Evolutionary conservation across 2,888 invertebrate genomes (phyloP), one percentile per base, ranked within the genome.

Genomic region (Chirona hameri): DNA sequence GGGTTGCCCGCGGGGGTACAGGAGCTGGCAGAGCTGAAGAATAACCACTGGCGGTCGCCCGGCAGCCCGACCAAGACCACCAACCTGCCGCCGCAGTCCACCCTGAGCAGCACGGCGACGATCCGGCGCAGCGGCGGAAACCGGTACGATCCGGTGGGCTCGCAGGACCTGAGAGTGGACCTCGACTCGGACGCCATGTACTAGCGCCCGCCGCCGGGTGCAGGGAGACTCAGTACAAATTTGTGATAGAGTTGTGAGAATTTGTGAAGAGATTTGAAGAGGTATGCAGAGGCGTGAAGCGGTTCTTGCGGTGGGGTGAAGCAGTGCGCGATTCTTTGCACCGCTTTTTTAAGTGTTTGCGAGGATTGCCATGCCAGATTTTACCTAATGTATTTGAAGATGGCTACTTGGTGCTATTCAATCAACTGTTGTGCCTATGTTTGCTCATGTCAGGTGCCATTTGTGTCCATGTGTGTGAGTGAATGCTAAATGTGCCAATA

Each of bases 1-100:
- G 76, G 76, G n/a, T n/a, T n/a, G n/a, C n/a, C n/a, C n/a, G n/a
- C n/a, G n/a, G n/a, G n/a, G 7, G 76, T 39, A 21, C 14, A 18
- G 21, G 76, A 76, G 39, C 76, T 39, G 76, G 76, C 76, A 21
- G 76, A 76, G 31, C 29, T 72, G 72, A 72, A 72, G 72, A n/a
- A n/a, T n/a, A 72, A 31, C 72, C 4, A 14, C 31, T 9, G 18
- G 15, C 72, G 72, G 39, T 12, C 7, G 21, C 15, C 29, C 21
- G 39, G 31, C 39, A 18, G 48, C 48, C 48, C 39, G 39, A 15
- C 18, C 27, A 76, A 76, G 76, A 15, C 31, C 21, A 9, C 39
- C 21, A 4, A 4, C 21, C 39, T 21, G 31, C 72, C 72, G 29
- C 31, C 31, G 31, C 10, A 18, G 31, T 18, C 72, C 14, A 7